Base-by-base conservation (phyloP, 2,797 vertebrate species). In the Microctenopoma steveboyesi region DNA sequence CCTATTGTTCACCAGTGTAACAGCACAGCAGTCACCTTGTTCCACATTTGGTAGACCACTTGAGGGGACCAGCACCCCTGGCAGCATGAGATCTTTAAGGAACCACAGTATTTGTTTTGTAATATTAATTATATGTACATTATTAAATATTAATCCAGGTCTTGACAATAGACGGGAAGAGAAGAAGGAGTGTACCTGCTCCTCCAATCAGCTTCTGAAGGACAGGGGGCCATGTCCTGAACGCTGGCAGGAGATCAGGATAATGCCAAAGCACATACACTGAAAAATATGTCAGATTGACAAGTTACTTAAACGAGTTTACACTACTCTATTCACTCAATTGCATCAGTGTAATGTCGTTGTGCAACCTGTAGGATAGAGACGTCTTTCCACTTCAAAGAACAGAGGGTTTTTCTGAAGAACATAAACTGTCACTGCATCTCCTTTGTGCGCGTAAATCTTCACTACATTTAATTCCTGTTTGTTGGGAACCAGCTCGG, bases 11-110 rank as follows among this genome's bases (percentile, higher is more conserved):
- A 95, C 93, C 57, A 98, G 82, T 27, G 91, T 94, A 74, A 99
- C 88, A 53, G 95, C 93, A 85, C 97, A 99, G 74, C 94, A 92
- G 12, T 93, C 90, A 1, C 96, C 96, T 81, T 52, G 92, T 22
- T 92, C 90, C 66, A 99, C 93, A 43, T 86, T 91, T 70, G 97
- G 97, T 27, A 99, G 92, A 68, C 97, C 97, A 79, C 83, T 75
- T 73, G 94, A 85, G 74, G 96, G 93, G 82, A 95, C 90, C 75
- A 96, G 93, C 59, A 99, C 93, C 43, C 98, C 98, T 0, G 98
- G 98, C 78, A 99, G 92, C 98, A 99, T 99, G 78, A 99, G 95
- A 89, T 99, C 98, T 99, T 86, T 14, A 63, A 70, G 37, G 30
- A 76, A 65, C 42, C 11, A 80, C 33, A 72, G 58, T 9, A 14